Conservation (phyloP, 2,113 vertebrate species). For the Pseudorectes ferrugineus region DNA sequence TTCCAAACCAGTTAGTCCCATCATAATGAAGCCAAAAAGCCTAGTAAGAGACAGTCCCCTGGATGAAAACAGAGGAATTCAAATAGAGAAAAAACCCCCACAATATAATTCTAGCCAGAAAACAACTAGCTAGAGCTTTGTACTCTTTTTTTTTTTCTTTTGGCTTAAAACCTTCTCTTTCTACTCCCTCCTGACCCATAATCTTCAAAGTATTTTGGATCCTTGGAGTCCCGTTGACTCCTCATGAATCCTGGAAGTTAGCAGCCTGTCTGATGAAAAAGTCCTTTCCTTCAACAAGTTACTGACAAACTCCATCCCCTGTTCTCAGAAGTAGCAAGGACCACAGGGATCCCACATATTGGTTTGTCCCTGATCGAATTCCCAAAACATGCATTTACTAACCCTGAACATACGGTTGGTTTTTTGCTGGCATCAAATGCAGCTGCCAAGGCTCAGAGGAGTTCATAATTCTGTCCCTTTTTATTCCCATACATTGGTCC, state of each 20-base stretch:
- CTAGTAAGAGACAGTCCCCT: not conserved
- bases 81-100: not conserved
- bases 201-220: not conserved
- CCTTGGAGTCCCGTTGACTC: not conserved
- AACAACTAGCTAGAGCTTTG: not conserved
- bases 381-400: not conserved
- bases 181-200: not conserved
- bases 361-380: not conserved
- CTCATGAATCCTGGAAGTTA: not conserved
- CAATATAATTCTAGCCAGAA: not conserved
- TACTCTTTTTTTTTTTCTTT: not conserved
- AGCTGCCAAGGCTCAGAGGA: not conserved
- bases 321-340: not conserved
- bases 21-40: not conserved
- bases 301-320: not conserved
- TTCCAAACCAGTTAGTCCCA: not conserved
- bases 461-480: not conserved
- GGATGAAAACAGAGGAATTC: not conserved
- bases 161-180: not conserved
- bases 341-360: not conserved
- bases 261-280: not conserved
- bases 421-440: not conserved
- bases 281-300: not conserved
- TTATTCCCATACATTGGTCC: not conserved
- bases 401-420: not conserved